Percentiles rank a stretch among this genome's conserved stretches.
phyloP scores from a whole-genome alignment of 1,140 invertebrate species.

The Asobara japonica region DNA sequence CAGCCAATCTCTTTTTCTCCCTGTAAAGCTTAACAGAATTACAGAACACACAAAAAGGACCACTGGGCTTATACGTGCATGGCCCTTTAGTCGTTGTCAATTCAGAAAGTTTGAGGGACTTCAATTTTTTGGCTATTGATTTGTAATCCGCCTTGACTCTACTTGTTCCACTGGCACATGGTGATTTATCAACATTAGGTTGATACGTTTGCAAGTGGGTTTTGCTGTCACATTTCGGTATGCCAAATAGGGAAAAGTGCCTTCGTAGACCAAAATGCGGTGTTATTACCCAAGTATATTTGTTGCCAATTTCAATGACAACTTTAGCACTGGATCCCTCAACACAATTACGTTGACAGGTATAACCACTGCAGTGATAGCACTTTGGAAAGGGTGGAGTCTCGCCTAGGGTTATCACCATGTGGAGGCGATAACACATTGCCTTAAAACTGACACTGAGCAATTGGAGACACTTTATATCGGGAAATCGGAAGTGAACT shows the following conservation, averaged over 20 bases:
- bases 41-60: slow-evolving; percentile 64
- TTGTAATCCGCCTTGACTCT: slow-evolving; percentile 54
- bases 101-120: slow-evolving; percentile 56
- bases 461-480: slow-evolving; percentile 61
- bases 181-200: neutral
- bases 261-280: slow-evolving; percentile 59
- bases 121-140: slow-evolving; percentile 57
- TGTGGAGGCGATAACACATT: slow-evolving; percentile 63
- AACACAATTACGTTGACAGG: slow-evolving; percentile 63
- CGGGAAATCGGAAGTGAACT: slow-evolving; percentile 63
- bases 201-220: slow-evolving; percentile 44
- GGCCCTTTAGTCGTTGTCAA: slow-evolving; percentile 54
- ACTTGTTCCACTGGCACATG: slow-evolving; percentile 52
- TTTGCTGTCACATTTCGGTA: slow-evolving; percentile 63
- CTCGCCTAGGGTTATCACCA: slow-evolving; percentile 60
- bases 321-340: slow-evolving; percentile 63
- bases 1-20: slow-evolving; percentile 58
- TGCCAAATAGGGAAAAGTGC: slow-evolving; percentile 64
- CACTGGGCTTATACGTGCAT: slow-evolving; percentile 48
- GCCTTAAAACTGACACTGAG: slow-evolving; percentile 63
- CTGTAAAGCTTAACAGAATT: slow-evolving; percentile 61
- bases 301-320: slow-evolving; percentile 67
- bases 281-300: slow-evolving; percentile 65
- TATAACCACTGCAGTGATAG: slow-evolving; percentile 63
- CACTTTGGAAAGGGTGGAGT: slow-evolving; percentile 61